Base-by-base conservation (phyloP, 2,797 vertebrate species). In the Ceryle rudis region DNA sequence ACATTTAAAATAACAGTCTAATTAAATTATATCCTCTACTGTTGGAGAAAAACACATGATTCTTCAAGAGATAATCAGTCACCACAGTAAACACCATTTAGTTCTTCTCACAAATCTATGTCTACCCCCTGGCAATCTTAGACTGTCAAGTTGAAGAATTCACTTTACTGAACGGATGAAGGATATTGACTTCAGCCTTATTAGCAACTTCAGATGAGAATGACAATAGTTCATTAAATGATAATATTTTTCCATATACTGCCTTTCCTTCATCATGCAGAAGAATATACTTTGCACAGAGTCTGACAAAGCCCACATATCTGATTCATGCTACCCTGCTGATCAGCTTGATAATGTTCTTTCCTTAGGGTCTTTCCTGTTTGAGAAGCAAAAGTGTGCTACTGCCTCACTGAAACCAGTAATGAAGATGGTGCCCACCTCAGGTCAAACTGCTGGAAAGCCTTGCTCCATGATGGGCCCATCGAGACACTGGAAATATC, bases 11-110 rank as follows among this genome's bases (percentile, higher is more conserved):
- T 97, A 97, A 96, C 91, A 95, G 83, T 88, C 95, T 98, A 97
- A 97, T 98, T 97, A 97, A 98, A 98, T 97, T 97, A 97, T 98
- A 97, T 97, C 96, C 97, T 97, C 97, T 95, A 86, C 96, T 94
- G 84, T 89, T 90, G 95, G 89, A 97, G 96, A 97, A 97, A 97
- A 97, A 96, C 57, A 92, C 89, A 89, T 46, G 94, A 85, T 93
- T 96, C 90, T 96, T 94, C 39, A 61, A 92, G 74, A 93, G 52
- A 92, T 95, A 85, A 97, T 97, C 94, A 95, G 84, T 97, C 96
- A 96, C 83, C 77, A 71, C 79, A 71, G 72, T 95, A 97, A 97
- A 96, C 18, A 92, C 66, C 80, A 95, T 94, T 97, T 95, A 96
- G 93, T 86, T 95, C 87, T 91, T 79, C 93, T 96, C 87, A 94